phyloP scores from a whole-genome alignment of 1,140 invertebrate species.

The Drosophila littoralis region DNA sequence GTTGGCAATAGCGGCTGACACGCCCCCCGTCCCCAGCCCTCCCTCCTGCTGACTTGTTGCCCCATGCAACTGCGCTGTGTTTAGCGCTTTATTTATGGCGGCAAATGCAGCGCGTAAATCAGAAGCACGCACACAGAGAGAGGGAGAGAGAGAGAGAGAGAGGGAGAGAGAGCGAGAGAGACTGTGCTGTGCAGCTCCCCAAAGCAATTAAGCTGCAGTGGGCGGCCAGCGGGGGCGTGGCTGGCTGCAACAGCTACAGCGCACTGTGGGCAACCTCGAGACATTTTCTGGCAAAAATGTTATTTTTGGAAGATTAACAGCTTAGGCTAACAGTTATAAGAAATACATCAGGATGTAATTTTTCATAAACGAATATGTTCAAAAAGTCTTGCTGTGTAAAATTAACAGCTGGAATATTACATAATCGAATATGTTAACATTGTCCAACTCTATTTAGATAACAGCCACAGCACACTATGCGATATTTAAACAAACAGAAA shows the following conservation, averaged over 20 bases:
- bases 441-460: too few relatives aligned
- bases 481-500: too few relatives aligned
- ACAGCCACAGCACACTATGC: too few relatives aligned
- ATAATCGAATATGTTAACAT: too few relatives aligned
- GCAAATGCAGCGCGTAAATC: conserved; percentile 59
- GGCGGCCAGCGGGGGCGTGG: background rate
- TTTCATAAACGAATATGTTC: too few relatives aligned
- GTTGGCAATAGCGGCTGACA: conserved; percentile 39
- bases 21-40: too few relatives aligned
- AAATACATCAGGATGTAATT: too few relatives aligned
- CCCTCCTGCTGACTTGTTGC: background rate
- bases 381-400: too few relatives aligned
- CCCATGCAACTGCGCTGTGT: conserved; percentile 15
- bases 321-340: too few relatives aligned
- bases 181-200: conserved; percentile 12
- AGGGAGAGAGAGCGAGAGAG: conserved; percentile 3
- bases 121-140: conserved; percentile 21
- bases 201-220: conserved; percentile 70
- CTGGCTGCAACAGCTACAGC: conserved; percentile 31
- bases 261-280: background rate
- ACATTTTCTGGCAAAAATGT: too few relatives aligned
- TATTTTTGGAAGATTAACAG: too few relatives aligned
- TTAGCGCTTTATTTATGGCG: conserved; percentile 71
- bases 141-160: conserved; percentile 14
- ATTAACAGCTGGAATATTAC: too few relatives aligned